Evolutionary conservation across 2,797 vertebrate species (phyloP), one percentile per base, ranked within the genome.

Genomic region (Diceros bicornis): DNA sequence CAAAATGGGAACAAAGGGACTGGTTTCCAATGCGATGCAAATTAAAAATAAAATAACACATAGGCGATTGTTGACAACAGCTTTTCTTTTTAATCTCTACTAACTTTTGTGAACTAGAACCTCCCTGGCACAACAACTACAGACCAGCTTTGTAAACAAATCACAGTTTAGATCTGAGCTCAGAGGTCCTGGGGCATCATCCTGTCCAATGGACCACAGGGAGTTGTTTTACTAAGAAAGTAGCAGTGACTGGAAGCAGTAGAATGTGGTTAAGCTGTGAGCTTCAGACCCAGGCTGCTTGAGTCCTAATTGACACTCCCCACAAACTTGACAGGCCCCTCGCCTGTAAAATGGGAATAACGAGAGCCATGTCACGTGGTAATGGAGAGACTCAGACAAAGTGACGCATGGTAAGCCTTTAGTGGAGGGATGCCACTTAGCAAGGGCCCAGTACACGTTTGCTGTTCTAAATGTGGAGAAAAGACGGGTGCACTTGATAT

Each of bases 1-100:
- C 34, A 84, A 72, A 91, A 83, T 18, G 61, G 55, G 29, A 85
- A 94, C 20, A 44, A 94, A 83, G 84, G 90, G 50, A 62, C 11
- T 32, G 7, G 27, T 93, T 96, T 59, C 47, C 55, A 85, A 41
- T 14, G 21, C 10, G 7, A 37, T 50, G 13, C 81, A 74, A 92
- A 61, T 89, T 34, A 29, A 34, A 75, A 75, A 85, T 81, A 89
- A 74, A 74, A 62, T 32, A 69, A 66, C 32, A 25, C 4, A 72
- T 20, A 82, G 71, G 11, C 25, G 88, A 6, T 44, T 81, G 37
- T 32, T 84, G 71, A 71, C 57, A 61, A 57, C 1, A 13, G 13
- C 11, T 79, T 47, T 57, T 25, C 72, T 47, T 79, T 66, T 44
- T 14, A 52, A 75, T n/a, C 34, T 68, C 27, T 93, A 34, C 41